Percentiles rank a stretch among this genome's conserved stretches.
phyloP scores from a whole-genome alignment of 2,888 invertebrate species.

The Tanytarsus gracilentus region DNA sequence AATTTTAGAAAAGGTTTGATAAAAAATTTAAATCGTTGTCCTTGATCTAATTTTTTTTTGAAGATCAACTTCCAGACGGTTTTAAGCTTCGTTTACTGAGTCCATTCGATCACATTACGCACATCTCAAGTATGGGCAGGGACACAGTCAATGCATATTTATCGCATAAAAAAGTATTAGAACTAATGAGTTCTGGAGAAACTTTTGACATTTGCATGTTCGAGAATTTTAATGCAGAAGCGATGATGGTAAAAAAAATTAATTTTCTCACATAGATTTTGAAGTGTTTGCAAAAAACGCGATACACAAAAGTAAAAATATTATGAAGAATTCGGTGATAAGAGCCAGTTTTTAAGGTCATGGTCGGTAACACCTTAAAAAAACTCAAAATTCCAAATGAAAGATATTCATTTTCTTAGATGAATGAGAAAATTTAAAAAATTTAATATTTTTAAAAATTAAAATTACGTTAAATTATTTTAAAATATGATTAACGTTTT shows the following conservation, averaged over 20 bases:
- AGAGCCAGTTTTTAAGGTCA: too few relatives aligned
- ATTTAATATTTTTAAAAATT: too few relatives aligned
- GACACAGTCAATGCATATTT: conserved; percentile 34
- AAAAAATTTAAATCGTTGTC: not conserved
- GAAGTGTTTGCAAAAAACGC: too few relatives aligned
- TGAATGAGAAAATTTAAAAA: too few relatives aligned
- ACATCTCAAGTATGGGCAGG: conserved; percentile 34
- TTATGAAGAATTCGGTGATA: too few relatives aligned
- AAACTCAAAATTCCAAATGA: too few relatives aligned
- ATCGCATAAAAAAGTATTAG: conserved; percentile 33
- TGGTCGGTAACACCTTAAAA: too few relatives aligned
- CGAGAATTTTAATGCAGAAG: conserved; percentile 41
- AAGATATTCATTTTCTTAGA: too few relatives aligned
- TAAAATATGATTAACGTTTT: too few relatives aligned
- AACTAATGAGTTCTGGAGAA: conserved; percentile 36
- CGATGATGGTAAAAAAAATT: conserved; percentile 30
- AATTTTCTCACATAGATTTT: not conserved
- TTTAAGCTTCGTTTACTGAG: not conserved
- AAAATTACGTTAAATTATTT: too few relatives aligned
- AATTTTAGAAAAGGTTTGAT: not conserved
- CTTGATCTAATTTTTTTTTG: not conserved
- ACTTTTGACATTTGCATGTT: conserved; percentile 41
- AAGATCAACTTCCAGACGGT: not conserved
- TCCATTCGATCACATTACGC: not conserved
- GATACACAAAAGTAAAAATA: too few relatives aligned